phyloP scores from a whole-genome alignment of 1,140 invertebrate species.

The Rhagoletis zephyria region DNA sequence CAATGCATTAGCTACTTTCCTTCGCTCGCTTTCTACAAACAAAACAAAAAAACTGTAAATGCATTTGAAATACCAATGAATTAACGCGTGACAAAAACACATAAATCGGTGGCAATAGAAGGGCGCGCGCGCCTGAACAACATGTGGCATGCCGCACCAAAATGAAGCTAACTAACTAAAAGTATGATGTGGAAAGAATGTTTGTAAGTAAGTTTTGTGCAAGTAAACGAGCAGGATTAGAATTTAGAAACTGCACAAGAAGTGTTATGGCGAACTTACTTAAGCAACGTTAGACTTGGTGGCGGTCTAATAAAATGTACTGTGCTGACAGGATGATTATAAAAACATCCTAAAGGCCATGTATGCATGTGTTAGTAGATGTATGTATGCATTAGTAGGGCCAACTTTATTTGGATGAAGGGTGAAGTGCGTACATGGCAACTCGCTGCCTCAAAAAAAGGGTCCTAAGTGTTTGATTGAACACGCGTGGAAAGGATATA shows the following conservation, averaged over 20 bases:
- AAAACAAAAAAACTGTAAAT: not conserved
- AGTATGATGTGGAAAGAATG: not conserved
- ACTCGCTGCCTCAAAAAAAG: too few relatives aligned
- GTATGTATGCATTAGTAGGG: not conserved
- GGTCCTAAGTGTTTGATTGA: too few relatives aligned
- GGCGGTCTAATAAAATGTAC: constrained; percentile 14
- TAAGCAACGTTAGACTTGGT: constrained; percentile 1
- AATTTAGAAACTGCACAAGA: constrained; percentile 17
- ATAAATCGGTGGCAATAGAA: not conserved
- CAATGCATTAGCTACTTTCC: not conserved
- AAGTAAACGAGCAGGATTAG: too few relatives aligned
- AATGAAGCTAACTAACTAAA: not conserved
- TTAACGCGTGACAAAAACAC: constrained; percentile 48
- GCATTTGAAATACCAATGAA: not conserved
- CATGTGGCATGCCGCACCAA: constrained; percentile 37
- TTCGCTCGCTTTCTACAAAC: not conserved
- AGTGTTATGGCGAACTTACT: not conserved
- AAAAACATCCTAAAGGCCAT: not conserved
- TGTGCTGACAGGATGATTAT: not conserved
- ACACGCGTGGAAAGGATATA: not conserved
- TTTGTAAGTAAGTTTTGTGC: not conserved
- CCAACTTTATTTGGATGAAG: too few relatives aligned
- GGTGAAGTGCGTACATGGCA: too few relatives aligned
- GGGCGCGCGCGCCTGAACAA: not conserved
- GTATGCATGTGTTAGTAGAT: not conserved